Percentiles rank a stretch among this genome's conserved stretches.
Conservation (phyloP, 2,888 invertebrate genomes). For the Cantharis rustica region DNA sequence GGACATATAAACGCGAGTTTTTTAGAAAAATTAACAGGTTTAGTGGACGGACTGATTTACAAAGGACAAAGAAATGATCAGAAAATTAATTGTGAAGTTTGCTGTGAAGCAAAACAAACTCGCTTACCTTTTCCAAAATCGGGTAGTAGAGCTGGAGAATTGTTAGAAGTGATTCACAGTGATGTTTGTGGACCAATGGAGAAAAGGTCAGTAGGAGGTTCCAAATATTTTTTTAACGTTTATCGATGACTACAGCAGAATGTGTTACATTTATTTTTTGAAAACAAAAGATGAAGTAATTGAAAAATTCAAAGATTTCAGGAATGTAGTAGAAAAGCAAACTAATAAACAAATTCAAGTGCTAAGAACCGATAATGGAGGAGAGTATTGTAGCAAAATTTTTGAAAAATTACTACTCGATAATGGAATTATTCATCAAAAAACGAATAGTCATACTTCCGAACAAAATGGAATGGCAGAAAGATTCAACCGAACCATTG, state of each 20-base stretch:
- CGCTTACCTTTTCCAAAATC: constrained; percentile 37
- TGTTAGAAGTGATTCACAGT: constrained; percentile 37
- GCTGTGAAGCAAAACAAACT: constrained; percentile 39
- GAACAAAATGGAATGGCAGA: constrained; percentile 44
- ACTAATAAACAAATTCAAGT: constrained; percentile 23
- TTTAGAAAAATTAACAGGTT: background rate
- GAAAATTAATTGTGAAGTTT: constrained; percentile 27
- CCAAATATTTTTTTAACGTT: constrained; percentile 9
- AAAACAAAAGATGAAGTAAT: constrained; percentile 38
- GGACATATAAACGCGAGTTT: constrained; percentile 8
- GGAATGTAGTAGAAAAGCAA: constrained; percentile 28
- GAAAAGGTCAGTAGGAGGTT: background rate
- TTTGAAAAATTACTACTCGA: constrained; percentile 34
- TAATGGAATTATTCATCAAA: constrained; percentile 43
- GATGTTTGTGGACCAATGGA: constrained; percentile 34
- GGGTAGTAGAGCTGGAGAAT: constrained; percentile 29
- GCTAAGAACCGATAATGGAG: constrained; percentile 34
- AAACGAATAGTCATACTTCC: constrained; percentile 40
- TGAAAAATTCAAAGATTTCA: constrained; percentile 40
- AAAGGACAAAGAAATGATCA: background rate
- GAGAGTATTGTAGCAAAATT: constrained; percentile 27
- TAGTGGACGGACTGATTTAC: background rate
- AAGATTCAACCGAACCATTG: constrained; percentile 36
- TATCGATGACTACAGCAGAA: constrained; percentile 7
- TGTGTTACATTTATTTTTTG: constrained; percentile 21